These are phyloP conservation scores for Mungos mungo DNA, from an alignment of 2,113 vertebrate genomes.

Conservation along the genomic window DNA sequence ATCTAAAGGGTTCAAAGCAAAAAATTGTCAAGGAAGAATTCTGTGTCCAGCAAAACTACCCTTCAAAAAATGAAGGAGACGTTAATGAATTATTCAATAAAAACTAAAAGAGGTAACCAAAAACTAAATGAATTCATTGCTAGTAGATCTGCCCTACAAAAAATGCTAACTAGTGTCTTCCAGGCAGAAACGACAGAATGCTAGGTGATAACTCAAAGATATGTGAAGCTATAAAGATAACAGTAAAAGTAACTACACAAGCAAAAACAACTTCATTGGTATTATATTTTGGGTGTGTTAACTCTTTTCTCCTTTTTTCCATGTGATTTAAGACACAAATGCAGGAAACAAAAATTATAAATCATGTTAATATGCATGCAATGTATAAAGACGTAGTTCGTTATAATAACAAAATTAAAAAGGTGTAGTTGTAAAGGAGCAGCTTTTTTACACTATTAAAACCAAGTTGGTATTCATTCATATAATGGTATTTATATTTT, in stretches of 20 bases:
- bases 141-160: neutral
- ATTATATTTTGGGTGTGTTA: too few species aligned
- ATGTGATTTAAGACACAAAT: neutral
- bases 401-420: neutral
- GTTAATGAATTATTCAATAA: neutral
- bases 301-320: too few species aligned
- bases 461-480: neutral
- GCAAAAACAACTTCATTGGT: too few species aligned
- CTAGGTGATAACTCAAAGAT: neutral
- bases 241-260: neutral
- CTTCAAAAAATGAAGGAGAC: neutral
- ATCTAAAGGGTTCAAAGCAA: neutral
- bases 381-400: neutral
- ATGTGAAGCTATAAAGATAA: neutral
- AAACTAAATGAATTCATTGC: neutral
- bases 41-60: neutral
- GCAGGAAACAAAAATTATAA: neutral
- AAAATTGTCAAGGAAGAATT: neutral
- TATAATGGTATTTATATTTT: neutral
- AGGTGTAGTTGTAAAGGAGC: neutral
- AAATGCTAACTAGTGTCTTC: neutral
- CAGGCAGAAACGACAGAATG: neutral
- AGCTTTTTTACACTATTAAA: neutral
- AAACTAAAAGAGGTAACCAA: neutral
- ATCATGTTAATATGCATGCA: neutral